Conservation (phyloP, 2,888 invertebrate species). For the Drosophila neutralis region DNA sequence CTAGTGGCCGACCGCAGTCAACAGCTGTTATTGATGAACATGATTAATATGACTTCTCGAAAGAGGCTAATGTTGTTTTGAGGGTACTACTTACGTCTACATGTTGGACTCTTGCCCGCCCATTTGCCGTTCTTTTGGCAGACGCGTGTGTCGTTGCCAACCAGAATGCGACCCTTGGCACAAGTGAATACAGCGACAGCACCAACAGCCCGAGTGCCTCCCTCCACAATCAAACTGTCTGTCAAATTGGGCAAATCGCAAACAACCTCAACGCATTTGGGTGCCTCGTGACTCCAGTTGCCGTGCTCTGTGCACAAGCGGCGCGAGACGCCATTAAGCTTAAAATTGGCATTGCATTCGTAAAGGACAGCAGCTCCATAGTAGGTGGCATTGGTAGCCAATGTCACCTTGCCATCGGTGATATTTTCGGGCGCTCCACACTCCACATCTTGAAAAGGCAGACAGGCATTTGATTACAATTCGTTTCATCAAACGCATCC, state of each 20-base stretch:
- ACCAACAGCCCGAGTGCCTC: constrained; percentile 90
- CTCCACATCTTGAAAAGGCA: constrained; percentile 89
- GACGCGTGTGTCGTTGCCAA: constrained; percentile 91
- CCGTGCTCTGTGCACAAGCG: constrained; percentile 94
- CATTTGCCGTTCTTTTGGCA: constrained; percentile 92
- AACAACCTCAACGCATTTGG: constrained; percentile 93
- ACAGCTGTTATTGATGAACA: constrained; percentile 87
- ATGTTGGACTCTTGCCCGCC: constrained; percentile 91
- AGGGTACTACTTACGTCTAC: constrained; percentile 89
- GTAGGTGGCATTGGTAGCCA: constrained; percentile 94
- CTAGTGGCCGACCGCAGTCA: constrained; percentile 92
- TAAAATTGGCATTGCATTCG: constrained; percentile 92
- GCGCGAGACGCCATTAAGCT: constrained; percentile 92
- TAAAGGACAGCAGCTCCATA: constrained; percentile 94
- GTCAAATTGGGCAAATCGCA: constrained; percentile 89
- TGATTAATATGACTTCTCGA: neutral
- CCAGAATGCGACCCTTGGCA: constrained; percentile 91
- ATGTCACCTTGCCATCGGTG: constrained; percentile 90
- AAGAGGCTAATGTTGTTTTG: fast-evolving
- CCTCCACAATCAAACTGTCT: constrained; percentile 86
- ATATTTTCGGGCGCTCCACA: constrained; percentile 91
- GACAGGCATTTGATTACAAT: neutral
- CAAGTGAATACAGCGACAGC: constrained; percentile 93
- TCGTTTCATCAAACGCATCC: neutral
- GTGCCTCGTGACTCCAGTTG: constrained; percentile 94